phyloP scores from a whole-genome alignment of 2,113 vertebrate species.

The Piprites chloris region DNA sequence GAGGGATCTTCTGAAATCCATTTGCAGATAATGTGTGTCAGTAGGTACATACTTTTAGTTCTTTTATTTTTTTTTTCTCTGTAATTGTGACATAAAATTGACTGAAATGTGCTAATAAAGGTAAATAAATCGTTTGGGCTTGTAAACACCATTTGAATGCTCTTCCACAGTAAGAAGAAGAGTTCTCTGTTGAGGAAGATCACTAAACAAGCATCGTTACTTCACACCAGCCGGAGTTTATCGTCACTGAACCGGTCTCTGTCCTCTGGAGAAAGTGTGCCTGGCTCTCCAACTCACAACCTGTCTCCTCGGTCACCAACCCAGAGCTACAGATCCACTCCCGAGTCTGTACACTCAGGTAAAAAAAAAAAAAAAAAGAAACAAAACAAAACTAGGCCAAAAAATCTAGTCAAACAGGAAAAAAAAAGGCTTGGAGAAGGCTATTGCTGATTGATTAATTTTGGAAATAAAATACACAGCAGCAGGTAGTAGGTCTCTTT shows the following conservation, averaged over 20 bases:
- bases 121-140: background rate
- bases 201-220: slow-evolving; percentile 90
- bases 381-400: background rate
- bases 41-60: background rate
- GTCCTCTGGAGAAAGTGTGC: slow-evolving; percentile 93
- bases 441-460: background rate
- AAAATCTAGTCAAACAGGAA: background rate
- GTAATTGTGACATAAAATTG: background rate
- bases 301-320: slow-evolving; percentile 93
- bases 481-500: background rate
- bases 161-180: slow-evolving; percentile 83
- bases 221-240: slow-evolving; percentile 94
- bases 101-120: background rate
- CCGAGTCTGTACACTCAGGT: slow-evolving; percentile 91
- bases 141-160: background rate
- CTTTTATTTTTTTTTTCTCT: background rate
- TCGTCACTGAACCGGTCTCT: slow-evolving; percentile 94
- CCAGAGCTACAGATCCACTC: slow-evolving; percentile 87
- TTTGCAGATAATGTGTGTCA: background rate
- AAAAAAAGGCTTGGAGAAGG: background rate
- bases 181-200: slow-evolving; percentile 93
- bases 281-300: slow-evolving; percentile 92
- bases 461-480: background rate
- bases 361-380: background rate
- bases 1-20: background rate